Conservation (phyloP, 2,797 vertebrate genomes). For the Sebastes trivittatus region DNA sequence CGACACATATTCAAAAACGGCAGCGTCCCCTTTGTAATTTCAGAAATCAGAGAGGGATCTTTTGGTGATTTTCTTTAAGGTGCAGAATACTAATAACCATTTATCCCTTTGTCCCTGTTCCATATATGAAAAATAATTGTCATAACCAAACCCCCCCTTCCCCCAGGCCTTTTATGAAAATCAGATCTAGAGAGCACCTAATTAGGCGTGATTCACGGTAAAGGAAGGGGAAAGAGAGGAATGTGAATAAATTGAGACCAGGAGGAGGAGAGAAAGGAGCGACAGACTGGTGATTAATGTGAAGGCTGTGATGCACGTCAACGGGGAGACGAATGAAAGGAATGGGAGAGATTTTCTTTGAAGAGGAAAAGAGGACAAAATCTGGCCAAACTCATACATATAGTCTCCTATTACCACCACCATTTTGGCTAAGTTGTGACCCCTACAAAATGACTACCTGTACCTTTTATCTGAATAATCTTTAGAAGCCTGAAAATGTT, state of each 20-base stretch:
- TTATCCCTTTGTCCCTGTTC: constrained; percentile 77
- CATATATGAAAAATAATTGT: constrained; percentile 82
- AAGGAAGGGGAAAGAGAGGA: constrained; percentile 81
- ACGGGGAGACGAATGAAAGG: constrained; percentile 70
- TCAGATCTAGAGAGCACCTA: constrained; percentile 83
- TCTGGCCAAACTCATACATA: not conserved
- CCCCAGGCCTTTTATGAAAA: constrained; percentile 83
- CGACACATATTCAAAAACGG: constrained; percentile 13
- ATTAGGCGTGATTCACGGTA: constrained; percentile 86
- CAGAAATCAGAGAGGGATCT: constrained; percentile 60
- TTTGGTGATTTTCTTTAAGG: constrained; percentile 66
- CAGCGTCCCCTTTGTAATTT: constrained; percentile 48
- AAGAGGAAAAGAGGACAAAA: constrained; percentile 37
- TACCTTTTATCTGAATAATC: not conserved
- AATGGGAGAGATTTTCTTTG: constrained; percentile 54
- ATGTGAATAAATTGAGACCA: constrained; percentile 84
- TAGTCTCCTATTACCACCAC: too few relatives aligned
- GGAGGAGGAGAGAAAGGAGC: constrained; percentile 77
- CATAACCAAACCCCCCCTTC: constrained; percentile 61
- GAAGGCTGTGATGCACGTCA: constrained; percentile 82
- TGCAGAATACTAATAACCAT: constrained; percentile 75
- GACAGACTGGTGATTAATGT: constrained; percentile 87
- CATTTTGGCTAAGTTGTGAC: not conserved
- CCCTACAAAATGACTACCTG: not conserved
- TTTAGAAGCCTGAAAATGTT: not conserved